A percentile compares a stretch with the other conserved stretches of the same genome.
These are phyloP conservation scores for Archilochus colubris DNA, from an alignment of 2,113 vertebrate species.

Conservation along the genomic window DNA sequence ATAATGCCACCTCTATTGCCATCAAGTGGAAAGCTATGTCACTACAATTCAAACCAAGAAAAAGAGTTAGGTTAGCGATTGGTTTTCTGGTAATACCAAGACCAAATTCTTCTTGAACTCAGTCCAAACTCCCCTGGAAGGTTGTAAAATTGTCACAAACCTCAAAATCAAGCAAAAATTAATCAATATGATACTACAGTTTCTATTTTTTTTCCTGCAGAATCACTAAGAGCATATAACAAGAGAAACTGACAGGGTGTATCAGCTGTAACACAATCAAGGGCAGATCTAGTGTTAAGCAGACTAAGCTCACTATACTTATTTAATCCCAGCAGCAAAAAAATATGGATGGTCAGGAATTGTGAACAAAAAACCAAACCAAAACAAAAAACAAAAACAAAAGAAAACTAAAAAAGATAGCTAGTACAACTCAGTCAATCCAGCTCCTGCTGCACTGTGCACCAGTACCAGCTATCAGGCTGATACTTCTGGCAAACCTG, in stretches of 20 bases:
- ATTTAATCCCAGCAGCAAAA: not conserved
- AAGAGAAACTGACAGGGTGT: not conserved
- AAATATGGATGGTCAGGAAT: not conserved
- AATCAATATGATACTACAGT: not conserved
- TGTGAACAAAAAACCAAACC: not conserved
- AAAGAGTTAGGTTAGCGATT: not conserved
- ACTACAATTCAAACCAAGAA: not conserved
- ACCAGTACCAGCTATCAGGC: not conserved
- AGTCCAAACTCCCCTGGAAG: not conserved
- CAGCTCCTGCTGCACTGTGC: not conserved
- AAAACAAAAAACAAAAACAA: too few relatives aligned
- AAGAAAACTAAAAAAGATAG: too few relatives aligned
- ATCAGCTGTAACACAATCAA: not conserved
- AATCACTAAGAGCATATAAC: not conserved
- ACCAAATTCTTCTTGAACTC: not conserved
- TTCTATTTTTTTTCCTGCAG: not conserved
- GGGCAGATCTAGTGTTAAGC: not conserved
- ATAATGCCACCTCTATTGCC: conserved; percentile 44
- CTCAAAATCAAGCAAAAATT: not conserved
- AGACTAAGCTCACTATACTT: not conserved
- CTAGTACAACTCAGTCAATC: not conserved
- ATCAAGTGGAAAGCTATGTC: conserved; percentile 52
- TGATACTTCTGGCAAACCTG: not conserved
- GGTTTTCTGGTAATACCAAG: not conserved
- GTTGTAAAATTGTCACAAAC: not conserved